phyloP scores from a whole-genome alignment of 2,797 vertebrate species.

The Zenarchopterus dispar region DNA sequence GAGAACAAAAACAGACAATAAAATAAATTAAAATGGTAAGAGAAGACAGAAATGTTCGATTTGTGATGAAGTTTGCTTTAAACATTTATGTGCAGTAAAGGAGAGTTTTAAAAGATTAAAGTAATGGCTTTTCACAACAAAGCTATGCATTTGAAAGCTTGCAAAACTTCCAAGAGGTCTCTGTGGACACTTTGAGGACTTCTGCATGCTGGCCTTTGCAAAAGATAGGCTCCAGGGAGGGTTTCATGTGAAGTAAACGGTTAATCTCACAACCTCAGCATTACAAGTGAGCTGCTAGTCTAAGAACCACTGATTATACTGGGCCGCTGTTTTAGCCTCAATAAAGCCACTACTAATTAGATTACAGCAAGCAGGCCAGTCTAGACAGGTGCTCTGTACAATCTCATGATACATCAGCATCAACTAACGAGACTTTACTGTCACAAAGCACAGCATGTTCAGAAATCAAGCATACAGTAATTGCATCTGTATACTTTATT shows the following conservation, averaged over 20 bases:
- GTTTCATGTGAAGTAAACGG: slow-evolving; percentile 48
- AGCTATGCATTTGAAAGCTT: not conserved
- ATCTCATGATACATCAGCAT: slow-evolving; percentile 52
- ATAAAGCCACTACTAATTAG: slow-evolving; percentile 74
- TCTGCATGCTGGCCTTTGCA: slow-evolving; percentile 18
- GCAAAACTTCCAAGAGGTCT: slow-evolving; percentile 9
- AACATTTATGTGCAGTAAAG: slow-evolving; percentile 7
- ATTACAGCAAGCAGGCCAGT: slow-evolving; percentile 71
- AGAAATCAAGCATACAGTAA: slow-evolving; percentile 13
- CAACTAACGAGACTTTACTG: slow-evolving; percentile 31
- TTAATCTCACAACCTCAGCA: slow-evolving; percentile 63
- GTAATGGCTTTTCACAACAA: slow-evolving; percentile 5
- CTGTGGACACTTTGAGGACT: slow-evolving; percentile 15
- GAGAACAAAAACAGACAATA: slow-evolving; percentile 33
- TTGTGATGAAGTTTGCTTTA: not conserved
- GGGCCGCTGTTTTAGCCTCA: slow-evolving; percentile 50
- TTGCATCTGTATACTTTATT: not conserved
- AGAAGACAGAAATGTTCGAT: slow-evolving; percentile 1
- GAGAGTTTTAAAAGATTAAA: not conserved
- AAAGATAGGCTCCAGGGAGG: slow-evolving; percentile 24
- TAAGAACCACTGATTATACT: slow-evolving; percentile 40
- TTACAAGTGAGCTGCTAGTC: slow-evolving; percentile 36
- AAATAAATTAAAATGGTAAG: slow-evolving; percentile 3
- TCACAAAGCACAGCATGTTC: slow-evolving; percentile 24
- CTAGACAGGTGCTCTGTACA: slow-evolving; percentile 72